Conservation (phyloP, 2,888 invertebrate genomes). For the Drosophila barbarae region DNA sequence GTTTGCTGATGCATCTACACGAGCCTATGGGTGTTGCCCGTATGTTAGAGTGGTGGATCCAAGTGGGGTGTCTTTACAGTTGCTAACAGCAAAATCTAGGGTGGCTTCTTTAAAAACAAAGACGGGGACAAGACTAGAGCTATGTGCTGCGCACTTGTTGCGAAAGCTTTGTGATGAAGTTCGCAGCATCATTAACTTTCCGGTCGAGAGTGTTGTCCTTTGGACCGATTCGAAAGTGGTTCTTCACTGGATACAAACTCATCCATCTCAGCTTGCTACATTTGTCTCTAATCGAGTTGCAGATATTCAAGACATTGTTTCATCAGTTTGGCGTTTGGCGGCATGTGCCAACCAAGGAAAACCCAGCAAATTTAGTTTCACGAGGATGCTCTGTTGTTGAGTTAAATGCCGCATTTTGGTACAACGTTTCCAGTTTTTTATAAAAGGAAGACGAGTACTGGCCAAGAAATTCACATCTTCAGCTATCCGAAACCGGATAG, state of each 20-base stretch:
- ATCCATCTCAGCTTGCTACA: background rate
- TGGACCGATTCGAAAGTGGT: too few species aligned
- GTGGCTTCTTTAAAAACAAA: too few species aligned
- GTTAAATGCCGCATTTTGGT: background rate
- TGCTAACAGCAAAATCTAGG: too few species aligned
- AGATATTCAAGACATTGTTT: background rate
- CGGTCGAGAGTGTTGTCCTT: too few species aligned
- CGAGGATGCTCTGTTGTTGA: background rate
- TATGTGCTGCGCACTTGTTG: too few species aligned
- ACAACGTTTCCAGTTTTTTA: background rate
- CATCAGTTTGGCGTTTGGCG: background rate
- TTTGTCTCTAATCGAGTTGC: constrained; percentile 8
- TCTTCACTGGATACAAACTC: constrained; percentile 6
- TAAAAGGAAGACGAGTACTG: background rate
- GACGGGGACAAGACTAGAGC: too few species aligned
- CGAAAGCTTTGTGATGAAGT: too few species aligned
- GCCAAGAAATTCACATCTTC: background rate
- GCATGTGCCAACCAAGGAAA: background rate
- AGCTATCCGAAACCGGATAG: background rate
- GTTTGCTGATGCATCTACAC: too few species aligned
- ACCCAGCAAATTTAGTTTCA: background rate
- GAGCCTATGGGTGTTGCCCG: too few species aligned
- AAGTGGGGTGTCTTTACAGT: too few species aligned
- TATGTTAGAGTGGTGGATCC: too few species aligned
- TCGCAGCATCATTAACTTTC: too few species aligned